Evolutionary conservation across 2,888 invertebrate species (phyloP).

Genomic region (Diploptera punctata): DNA sequence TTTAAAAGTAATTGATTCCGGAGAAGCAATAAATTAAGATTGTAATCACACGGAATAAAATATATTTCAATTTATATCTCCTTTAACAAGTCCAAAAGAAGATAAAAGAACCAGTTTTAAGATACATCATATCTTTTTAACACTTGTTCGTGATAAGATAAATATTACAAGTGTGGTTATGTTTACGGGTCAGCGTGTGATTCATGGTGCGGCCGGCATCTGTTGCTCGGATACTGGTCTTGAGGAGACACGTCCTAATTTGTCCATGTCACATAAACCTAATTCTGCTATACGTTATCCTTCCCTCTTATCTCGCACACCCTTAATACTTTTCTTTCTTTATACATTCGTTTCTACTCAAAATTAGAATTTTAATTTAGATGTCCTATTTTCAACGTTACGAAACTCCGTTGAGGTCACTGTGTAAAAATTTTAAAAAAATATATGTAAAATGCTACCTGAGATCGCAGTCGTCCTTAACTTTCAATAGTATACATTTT

Average conservation of each 20-base stretch:
- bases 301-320: slow-evolving; percentile 24
- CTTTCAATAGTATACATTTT: too few species aligned
- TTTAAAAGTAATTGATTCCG: too few species aligned
- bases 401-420: too few species aligned
- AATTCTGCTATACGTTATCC: slow-evolving; percentile 37
- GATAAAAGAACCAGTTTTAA: not conserved
- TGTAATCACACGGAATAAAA: too few species aligned
- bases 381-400: too few species aligned
- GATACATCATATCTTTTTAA: not conserved
- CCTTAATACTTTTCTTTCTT: not conserved
- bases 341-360: slow-evolving; percentile 2
- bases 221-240: slow-evolving; percentile 19
- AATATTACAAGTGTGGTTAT: not conserved
- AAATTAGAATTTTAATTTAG: too few species aligned
- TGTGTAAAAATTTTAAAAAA: too few species aligned
- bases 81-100: too few species aligned
- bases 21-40: too few species aligned
- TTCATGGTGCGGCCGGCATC: slow-evolving; percentile 35
- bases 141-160: not conserved
- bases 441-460: too few species aligned
- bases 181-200: slow-evolving; percentile 10
- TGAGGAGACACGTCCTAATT: slow-evolving; percentile 30
- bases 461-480: too few species aligned
- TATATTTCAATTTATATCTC: too few species aligned
- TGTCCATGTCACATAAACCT: slow-evolving; percentile 36